Percentiles rank a stretch among this genome's conserved stretches.
phyloP scores from a whole-genome alignment of 37 sponge, comb jelly and placozoan genomes.

The Spongilla lacustris region DNA sequence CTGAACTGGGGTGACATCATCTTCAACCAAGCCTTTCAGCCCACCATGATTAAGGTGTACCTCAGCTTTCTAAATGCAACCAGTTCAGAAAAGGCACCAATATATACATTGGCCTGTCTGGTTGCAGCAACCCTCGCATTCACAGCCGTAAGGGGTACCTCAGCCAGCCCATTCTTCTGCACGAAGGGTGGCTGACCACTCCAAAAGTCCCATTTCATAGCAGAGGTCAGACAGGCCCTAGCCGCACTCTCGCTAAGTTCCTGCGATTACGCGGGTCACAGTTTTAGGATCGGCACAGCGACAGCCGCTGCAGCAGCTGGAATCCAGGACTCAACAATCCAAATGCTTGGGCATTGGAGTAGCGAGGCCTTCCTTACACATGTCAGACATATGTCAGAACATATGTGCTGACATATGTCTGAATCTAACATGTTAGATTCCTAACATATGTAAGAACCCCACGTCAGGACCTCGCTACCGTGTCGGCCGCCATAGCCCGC shows the following conservation, averaged over 20 bases:
- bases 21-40: not conserved
- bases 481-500: not conserved
- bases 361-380: no score
- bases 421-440: no score
- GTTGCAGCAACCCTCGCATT: slow-evolving; percentile 15
- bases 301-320: no score
- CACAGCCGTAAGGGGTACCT: not conserved
- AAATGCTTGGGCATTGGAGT: no score
- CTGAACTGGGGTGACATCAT: slow-evolving; percentile 41
- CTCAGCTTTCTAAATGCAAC: slow-evolving; percentile 39
- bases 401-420: no score
- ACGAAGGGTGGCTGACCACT: not conserved
- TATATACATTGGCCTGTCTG: slow-evolving; percentile 34
- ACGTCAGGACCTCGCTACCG: not conserved
- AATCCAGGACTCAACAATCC: no score
- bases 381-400: not conserved
- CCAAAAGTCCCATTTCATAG: not conserved
- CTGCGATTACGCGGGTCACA: no score
- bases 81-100: slow-evolving; percentile 43
- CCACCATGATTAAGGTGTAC: slow-evolving; percentile 11
- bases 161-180: slow-evolving; percentile 1
- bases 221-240: no score
- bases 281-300: no score
- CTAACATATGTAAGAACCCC: not conserved
- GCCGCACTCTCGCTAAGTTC: no score